Conservation (phyloP, 2,797 vertebrate species). For the Mormyrus proboscirostris region DNA sequence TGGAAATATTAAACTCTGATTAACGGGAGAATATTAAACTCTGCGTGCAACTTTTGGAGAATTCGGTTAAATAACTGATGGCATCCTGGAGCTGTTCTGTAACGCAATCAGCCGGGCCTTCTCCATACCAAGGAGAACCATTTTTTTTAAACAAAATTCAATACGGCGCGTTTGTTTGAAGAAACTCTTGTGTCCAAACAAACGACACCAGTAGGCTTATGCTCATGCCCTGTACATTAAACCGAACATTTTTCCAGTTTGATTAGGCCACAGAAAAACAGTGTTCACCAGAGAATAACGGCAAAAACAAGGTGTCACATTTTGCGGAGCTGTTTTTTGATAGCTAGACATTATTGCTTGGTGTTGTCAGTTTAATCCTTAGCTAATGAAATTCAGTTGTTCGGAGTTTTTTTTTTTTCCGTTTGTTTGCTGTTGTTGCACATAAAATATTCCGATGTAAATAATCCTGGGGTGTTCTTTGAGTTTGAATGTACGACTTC, state of each 20-base stretch:
- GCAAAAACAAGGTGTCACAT: neutral
- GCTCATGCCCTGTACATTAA: neutral
- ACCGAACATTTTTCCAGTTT: neutral
- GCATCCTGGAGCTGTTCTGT: neutral
- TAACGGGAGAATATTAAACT: neutral
- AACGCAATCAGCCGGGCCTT: neutral
- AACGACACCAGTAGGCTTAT: neutral
- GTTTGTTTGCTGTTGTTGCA: neutral
- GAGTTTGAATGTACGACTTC: slow-evolving; percentile 50
- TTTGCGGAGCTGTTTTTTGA: neutral
- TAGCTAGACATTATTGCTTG: neutral
- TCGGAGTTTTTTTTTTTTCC: neutral
- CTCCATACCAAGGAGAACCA: neutral
- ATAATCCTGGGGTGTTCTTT: slow-evolving; percentile 21
- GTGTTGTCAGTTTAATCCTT: neutral
- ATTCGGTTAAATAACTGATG: neutral
- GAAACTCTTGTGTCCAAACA: neutral
- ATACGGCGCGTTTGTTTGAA: neutral
- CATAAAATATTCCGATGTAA: slow-evolving; percentile 26
- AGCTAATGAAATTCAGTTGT: neutral
- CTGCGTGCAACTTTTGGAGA: neutral
- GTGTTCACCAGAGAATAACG: neutral
- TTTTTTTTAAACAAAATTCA: neutral
- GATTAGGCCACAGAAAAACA: neutral
- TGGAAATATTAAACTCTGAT: slow-evolving; percentile 11